These are phyloP conservation scores for Halesus radiatus DNA, from an alignment of 1,140 invertebrate species.

Conservation along the genomic window DNA sequence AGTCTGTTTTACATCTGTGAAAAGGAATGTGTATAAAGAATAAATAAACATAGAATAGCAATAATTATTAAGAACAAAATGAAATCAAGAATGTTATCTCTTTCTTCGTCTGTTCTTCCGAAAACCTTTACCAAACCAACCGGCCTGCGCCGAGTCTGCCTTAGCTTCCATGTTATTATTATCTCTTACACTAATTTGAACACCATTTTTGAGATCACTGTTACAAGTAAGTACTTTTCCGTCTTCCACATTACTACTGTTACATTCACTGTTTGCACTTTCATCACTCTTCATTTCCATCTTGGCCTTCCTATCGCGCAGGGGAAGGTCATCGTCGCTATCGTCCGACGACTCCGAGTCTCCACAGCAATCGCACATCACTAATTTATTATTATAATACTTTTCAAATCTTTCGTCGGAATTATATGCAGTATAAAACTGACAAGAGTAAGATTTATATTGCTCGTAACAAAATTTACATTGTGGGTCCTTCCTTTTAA, in stretches of 20 bases:
- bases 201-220: conserved; percentile 58
- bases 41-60: not conserved
- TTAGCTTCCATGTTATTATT: conserved; percentile 47
- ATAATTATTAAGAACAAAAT: not conserved
- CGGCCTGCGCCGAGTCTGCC: conserved; percentile 67
- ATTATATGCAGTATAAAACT: conserved; percentile 69
- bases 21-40: conserved; percentile 41
- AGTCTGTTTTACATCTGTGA: conserved; percentile 6
- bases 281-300: conserved; percentile 55
- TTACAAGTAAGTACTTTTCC: conserved; percentile 52
- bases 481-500: conserved; percentile 61
- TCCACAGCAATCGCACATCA: conserved; percentile 73
- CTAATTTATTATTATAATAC: conserved; percentile 66
- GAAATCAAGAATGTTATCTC: conserved; percentile 55
- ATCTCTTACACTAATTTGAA: conserved; percentile 56
- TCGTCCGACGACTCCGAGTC: conserved; percentile 65
- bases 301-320: conserved; percentile 53
- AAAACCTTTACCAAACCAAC: conserved; percentile 75
- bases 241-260: conserved; percentile 43
- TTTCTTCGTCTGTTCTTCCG: conserved; percentile 66
- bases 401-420: conserved; percentile 64
- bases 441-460: conserved; percentile 69
- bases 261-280: conserved; percentile 58
- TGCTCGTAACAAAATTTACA: conserved; percentile 72
- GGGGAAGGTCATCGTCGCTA: conserved; percentile 62